These are phyloP conservation scores for Rhinogobius similis DNA, from an alignment of 2,113 vertebrate genomes.

Conservation along the genomic window DNA sequence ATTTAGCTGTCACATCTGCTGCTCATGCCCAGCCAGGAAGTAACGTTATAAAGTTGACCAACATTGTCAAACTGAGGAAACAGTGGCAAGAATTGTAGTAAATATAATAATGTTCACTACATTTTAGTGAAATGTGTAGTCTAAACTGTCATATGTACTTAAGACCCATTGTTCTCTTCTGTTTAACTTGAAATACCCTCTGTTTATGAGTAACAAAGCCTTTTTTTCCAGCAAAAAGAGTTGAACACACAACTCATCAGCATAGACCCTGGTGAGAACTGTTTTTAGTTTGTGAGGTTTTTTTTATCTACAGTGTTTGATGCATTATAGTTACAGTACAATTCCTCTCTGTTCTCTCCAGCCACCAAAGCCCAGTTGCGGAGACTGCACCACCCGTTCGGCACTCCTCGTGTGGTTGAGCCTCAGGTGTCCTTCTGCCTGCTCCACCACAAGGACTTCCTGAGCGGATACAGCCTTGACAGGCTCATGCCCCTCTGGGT, in stretches of 20 bases:
- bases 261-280: conserved; percentile 55
- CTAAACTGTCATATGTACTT: no score
- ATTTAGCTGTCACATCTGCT: no score
- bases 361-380: conserved; percentile 25
- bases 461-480: conserved; percentile 76
- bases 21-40: no score
- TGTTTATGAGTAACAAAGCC: no score
- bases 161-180: no score
- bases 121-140: no score
- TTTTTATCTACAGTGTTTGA: background rate
- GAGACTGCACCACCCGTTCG: conserved; percentile 73
- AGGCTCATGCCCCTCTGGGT: conserved; percentile 79
- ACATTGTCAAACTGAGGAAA: no score
- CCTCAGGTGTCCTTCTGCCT: conserved; percentile 64
- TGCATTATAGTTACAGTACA: background rate
- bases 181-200: no score
- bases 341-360: background rate
- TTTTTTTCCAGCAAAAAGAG: conserved; percentile 46
- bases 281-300: background rate
- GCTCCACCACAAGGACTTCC: conserved; percentile 66
- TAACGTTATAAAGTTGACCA: no score
- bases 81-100: no score
- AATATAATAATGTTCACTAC: no score
- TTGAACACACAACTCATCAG: conserved; percentile 52
- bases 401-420: conserved; percentile 69